Base-by-base conservation (phyloP, 2,888 invertebrate species). In the Orthosia gothica region DNA sequence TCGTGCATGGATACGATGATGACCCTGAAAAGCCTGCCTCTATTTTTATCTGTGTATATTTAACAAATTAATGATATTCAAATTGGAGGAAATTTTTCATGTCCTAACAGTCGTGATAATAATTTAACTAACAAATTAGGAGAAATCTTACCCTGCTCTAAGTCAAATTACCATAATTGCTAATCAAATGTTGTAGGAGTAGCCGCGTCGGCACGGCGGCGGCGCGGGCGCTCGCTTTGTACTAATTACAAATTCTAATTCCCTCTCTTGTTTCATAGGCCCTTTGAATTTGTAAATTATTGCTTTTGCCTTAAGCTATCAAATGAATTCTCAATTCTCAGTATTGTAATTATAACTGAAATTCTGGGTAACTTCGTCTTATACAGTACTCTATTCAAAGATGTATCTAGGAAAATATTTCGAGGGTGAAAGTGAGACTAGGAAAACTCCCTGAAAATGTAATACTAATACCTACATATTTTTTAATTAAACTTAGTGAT, bases 161-260 rank as follows among this genome's bases (percentile, higher is more conserved):
- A 96, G 95, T 94, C 94, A 93, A 95, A 96, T 96, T 96, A 95
- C 92, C 96, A 96, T 96, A 96, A 96, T 96, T 95, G 95, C 94
- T 96, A 96, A 96, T 96, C 96, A 96, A 96, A 96, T 94, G 95
- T 94, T 94, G 95, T 94, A 93, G 94, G 94, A 94, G 94, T 93
- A 92, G 93, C 93, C 91, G 91, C 92, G 90, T 91, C 92, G 91
- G 91, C 92, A 90, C 91, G 90, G 92, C 55, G 40, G 90, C 91
- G 90, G 92, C 55, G 40, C 40, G 40, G 92, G 52, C 71, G 75
- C 85, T 92, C 91, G 93, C 93, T 92, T 91, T 93, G 91, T 91
- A 91, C 95, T 96, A 96, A 96, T 96, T 96, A 96, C 94, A 95
- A 96, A 96, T 96, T 95, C 95, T 96, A 96, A 96, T 96, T 95